Evolutionary conservation across 2,797 vertebrate genomes (phyloP).

Genomic region (Novumbra hubbsi): DNA sequence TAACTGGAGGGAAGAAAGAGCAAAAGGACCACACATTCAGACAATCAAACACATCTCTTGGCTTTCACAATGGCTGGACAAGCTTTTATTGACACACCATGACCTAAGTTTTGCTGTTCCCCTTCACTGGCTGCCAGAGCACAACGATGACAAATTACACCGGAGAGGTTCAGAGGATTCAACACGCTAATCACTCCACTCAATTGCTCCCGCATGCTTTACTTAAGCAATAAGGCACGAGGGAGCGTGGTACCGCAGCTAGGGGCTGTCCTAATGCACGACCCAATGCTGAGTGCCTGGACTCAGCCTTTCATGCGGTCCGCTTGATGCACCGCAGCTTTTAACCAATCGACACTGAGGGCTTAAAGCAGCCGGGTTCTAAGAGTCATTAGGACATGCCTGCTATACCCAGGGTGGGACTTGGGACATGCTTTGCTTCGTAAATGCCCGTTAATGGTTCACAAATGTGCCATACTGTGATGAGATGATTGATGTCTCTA

Average conservation of each 20-base stretch:
- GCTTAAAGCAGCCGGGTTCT: background rate
- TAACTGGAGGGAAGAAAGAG: too few relatives aligned
- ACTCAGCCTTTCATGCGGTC: too few relatives aligned
- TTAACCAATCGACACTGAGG: too few relatives aligned
- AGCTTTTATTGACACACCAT: background rate
- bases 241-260: too few relatives aligned
- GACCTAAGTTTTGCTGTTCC: background rate
- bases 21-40: background rate
- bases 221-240: background rate
- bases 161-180: background rate
- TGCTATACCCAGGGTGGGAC: background rate
- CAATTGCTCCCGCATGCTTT: constrained; percentile 2
- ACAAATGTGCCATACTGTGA: constrained; percentile 29
- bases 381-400: constrained; percentile 11
- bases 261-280: too few relatives aligned
- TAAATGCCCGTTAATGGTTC: background rate
- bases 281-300: too few relatives aligned
- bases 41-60: background rate
- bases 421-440: constrained; percentile 15
- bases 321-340: too few relatives aligned
- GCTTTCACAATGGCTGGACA: background rate
- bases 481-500: constrained; percentile 50
- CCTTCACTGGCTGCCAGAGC: background rate
- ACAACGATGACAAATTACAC: background rate
- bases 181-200: constrained; percentile 11